Evolutionary conservation across 2,888 invertebrate genomes (phyloP), one percentile per base, ranked within the genome.

Genomic region (Cylloceria caligata): DNA sequence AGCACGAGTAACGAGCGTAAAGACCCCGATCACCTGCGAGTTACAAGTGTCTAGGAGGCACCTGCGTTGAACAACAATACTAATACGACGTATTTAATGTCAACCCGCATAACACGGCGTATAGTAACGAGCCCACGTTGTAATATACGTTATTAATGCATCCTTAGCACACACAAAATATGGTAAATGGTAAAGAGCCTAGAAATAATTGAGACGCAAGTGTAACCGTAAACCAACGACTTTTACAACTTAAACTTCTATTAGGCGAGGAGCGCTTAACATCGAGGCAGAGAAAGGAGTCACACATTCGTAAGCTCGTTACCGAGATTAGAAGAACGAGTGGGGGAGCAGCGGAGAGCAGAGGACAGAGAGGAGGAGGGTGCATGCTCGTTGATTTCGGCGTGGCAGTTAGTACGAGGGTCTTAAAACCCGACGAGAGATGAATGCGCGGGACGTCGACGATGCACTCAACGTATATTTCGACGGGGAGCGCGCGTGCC

Each of bases 381-480:
- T 52, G 24, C 52, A 52, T 52, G 21, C 52, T 52, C 52, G 52
- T 52, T 52, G 11, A 39, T 82, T 79, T 81, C 81, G 52, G 71
- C 69, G 75, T 47, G 79, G 82, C 71, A 82, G 78, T 82, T 75
- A 79, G 75, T 65, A 36, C 72, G 76, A 80, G 78, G 78, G 52
- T 77, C 72, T 81, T 77, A 79, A 82, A 82, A 79, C 72, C 79
- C 79, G 79, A 85, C 84, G 89, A 90, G 90, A 91, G 91, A 92
- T 88, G 89, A 89, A 91, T 91, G 91, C 88, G 86, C 84, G 79
- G 80, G 86, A 88, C 88, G 89, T 89, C 88, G 88, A 83, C 87
- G 87, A 87, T 90, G 91, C 91, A 92, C 92, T 92, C 90, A 91
- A 85, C 89, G 86, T 84, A 88, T 88, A 86, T 87, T 83, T 89